These are phyloP conservation scores for Schrankia costaestrigalis DNA, from an alignment of 2,888 invertebrate species.

Conservation along the genomic window DNA sequence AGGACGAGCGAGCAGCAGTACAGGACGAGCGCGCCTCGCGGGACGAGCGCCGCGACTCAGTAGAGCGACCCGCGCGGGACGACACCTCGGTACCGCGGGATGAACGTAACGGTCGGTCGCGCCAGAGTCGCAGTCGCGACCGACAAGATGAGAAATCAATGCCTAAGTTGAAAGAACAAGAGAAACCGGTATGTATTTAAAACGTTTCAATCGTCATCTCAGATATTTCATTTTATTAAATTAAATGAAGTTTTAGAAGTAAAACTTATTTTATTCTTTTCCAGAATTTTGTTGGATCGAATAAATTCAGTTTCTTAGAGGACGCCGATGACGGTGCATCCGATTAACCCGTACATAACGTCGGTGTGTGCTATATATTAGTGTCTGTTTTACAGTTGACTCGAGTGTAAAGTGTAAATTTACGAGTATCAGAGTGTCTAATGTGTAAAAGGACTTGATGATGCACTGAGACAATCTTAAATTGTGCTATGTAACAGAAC, in stretches of 20 bases:
- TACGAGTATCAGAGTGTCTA: slow-evolving; percentile 64
- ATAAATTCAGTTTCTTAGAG: slow-evolving; percentile 88
- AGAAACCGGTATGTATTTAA: slow-evolving; percentile 83
- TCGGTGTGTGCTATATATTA: slow-evolving; percentile 46
- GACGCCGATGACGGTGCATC: slow-evolving; percentile 82
- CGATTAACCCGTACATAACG: slow-evolving; percentile 51
- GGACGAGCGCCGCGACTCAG: slow-evolving; percentile 2
- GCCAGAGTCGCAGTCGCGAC: slow-evolving; percentile 56
- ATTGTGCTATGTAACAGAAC: slow-evolving; percentile 69
- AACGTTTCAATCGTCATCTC: background rate
- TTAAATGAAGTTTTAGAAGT: no score
- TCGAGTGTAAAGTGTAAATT: slow-evolving; percentile 77
- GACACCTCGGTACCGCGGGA: background rate
- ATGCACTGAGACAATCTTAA: slow-evolving; percentile 58
- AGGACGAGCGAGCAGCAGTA: slow-evolving; percentile 8
- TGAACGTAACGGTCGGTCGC: slow-evolving; percentile 49
- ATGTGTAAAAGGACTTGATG: slow-evolving; percentile 51
- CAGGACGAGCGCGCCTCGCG: slow-evolving; percentile 7
- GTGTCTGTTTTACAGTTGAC: slow-evolving; percentile 60
- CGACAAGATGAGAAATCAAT: slow-evolving; percentile 68
- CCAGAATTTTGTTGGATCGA: slow-evolving; percentile 87
- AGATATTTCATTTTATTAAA: background rate
- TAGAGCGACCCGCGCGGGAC: background rate
- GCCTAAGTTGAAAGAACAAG: slow-evolving; percentile 87
- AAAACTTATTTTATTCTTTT: no score